Conservation (phyloP, 1,140 invertebrate species). For the Triops longicaudatus region DNA sequence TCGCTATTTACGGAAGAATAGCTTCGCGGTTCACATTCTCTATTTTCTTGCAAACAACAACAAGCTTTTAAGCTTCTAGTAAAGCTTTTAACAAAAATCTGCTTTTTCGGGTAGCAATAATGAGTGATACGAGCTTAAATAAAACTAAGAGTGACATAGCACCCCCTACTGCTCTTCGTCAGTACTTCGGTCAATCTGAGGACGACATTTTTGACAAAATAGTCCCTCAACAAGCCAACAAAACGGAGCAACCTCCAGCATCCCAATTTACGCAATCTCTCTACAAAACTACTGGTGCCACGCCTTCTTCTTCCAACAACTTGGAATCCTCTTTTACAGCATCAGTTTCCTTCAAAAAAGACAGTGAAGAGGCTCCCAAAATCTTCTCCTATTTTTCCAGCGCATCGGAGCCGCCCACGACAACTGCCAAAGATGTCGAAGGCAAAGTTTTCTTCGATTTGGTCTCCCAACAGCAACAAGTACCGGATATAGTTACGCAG, state of each 20-base stretch:
- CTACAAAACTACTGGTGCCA: background rate
- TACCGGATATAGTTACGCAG: background rate
- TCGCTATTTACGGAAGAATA: too few species aligned
- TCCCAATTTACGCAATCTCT: background rate
- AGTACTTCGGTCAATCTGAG: background rate
- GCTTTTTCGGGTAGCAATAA: background rate
- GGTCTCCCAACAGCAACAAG: background rate
- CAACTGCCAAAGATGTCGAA: constrained; percentile 9
- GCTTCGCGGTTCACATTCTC: too few species aligned
- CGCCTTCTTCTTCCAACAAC: background rate
- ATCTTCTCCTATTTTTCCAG: constrained; percentile 26
- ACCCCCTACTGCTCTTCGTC: background rate
- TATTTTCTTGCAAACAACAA: too few species aligned
- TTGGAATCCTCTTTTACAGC: background rate
- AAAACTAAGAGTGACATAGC: background rate
- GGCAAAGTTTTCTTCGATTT: constrained; percentile 26
- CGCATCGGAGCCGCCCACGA: background rate
- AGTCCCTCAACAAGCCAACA: background rate
- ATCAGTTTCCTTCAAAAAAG: constrained; percentile 17
- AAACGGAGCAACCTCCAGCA: background rate
- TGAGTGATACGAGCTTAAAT: background rate
- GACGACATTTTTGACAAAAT: background rate
- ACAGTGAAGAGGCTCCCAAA: constrained; percentile 20
- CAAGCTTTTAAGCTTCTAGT: too few species aligned
- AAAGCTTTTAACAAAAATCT: too few species aligned